Evolutionary conservation across 2,113 vertebrate species (phyloP).

Genomic region (Notothenia coriiceps): DNA sequence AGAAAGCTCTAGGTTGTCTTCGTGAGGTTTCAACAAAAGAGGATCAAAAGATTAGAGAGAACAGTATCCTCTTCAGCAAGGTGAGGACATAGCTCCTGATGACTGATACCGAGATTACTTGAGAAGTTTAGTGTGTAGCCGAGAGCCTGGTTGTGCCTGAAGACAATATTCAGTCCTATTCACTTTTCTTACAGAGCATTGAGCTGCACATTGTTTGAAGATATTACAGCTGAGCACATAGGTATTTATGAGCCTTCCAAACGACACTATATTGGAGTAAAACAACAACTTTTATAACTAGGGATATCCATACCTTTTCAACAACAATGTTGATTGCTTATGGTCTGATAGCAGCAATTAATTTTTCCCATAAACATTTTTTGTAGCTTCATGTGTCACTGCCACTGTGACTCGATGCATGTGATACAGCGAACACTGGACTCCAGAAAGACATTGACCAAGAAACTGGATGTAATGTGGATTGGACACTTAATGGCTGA

Average conservation of each 20-base stretch:
- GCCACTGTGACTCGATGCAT: neutral
- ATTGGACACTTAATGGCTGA: neutral
- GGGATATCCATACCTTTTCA: neutral
- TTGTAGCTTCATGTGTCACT: no score
- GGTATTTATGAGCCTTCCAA: neutral
- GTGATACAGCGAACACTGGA: neutral
- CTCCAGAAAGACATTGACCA: neutral
- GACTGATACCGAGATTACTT: slow-evolving; percentile 61
- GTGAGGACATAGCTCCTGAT: slow-evolving; percentile 49
- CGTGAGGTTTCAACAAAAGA: slow-evolving; percentile 71
- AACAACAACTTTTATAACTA: neutral
- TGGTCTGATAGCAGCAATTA: neutral
- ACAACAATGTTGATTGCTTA: neutral
- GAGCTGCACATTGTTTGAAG: neutral
- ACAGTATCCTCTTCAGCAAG: slow-evolving; percentile 52
- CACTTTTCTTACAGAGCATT: neutral
- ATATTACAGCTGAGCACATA: neutral
- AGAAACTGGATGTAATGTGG: neutral
- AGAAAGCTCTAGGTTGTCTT: slow-evolving; percentile 33
- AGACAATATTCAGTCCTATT: neutral
- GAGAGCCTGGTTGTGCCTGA: slow-evolving; percentile 11
- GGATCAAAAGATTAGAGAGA: slow-evolving; percentile 78
- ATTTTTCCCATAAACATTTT: neutral
- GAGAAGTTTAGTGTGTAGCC: slow-evolving; percentile 47
- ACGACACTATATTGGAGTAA: neutral